Percentiles rank a stretch among this genome's conserved stretches.
Evolutionary conservation across 2,113 vertebrate species (phyloP).

Genomic region (Myodes glareolus): DNA sequence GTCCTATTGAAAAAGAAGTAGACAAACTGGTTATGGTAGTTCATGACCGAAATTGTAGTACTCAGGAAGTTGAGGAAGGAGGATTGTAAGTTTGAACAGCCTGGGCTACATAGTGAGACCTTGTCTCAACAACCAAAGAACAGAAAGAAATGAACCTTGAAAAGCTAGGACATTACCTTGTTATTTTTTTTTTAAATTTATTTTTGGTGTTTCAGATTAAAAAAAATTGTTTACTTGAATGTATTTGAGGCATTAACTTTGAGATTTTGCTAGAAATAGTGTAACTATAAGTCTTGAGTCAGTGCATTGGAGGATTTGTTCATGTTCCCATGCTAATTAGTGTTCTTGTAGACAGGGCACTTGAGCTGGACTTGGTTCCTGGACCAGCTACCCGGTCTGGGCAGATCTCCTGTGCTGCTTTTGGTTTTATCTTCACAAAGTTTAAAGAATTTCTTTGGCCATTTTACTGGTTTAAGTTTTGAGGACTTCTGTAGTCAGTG

Average conservation of each 20-base stretch:
- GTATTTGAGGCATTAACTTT: no score
- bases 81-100: not conserved
- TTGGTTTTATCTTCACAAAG: not conserved
- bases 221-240: rapidly evolving
- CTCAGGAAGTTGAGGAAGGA: not conserved
- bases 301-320: rapidly evolving
- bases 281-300: rapidly evolving
- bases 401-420: rapidly evolving
- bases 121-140: not conserved
- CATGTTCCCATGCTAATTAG: rapidly evolving
- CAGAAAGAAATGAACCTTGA: rapidly evolving
- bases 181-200: not conserved
- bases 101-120: not conserved
- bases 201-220: not conserved
- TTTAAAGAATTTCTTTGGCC: not conserved
- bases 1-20: not conserved
- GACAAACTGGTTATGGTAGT: not conserved
- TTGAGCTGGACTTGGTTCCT: rapidly evolving
- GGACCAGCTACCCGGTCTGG: not conserved
- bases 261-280: not conserved
- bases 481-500: not conserved
- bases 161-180: not conserved
- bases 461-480: not conserved
- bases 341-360: rapidly evolving
- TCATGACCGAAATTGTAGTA: not conserved